Evolutionary conservation across 2,797 vertebrate genomes (phyloP), one percentile per base, ranked within the genome.

Genomic region (Staurois parvus): DNA sequence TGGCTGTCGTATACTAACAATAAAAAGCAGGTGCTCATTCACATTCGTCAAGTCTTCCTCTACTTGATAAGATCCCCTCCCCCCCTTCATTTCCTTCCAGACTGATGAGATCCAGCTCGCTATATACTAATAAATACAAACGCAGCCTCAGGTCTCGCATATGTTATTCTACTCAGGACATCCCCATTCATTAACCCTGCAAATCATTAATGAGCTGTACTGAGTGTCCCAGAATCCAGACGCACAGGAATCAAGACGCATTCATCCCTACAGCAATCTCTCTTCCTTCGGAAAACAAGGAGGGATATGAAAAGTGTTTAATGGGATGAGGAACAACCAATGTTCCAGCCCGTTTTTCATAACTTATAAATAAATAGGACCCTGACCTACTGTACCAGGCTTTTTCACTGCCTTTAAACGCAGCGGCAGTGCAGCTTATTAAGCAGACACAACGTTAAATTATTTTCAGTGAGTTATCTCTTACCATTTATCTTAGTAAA

Each of bases 401-500:
- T 21, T 40, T 29, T 72, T 32, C 30, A 59, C 1, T 59, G 19
- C 69, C 69, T 28, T 40, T 72, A 81, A 81, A 81, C 34, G 26
- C 30, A 62, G 79, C 30, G 68, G 21, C 59, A 62, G 59, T 29
- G 79, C 52, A 40, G 79, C 72, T 72, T 73, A 81, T 59, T 81
- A 73, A 81, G 66, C 32, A 73, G 79, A 72, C 79, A 81, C 48
- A 81, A 64, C 72, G 52, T 26, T 81, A 81, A 81, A 81, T 73
- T 81, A 64, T 81, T 72, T 81, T 81, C 69, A 19, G 52, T 17
- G 32, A 62, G 73, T 81, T 81, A 72, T 81, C 79, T 40, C 69
- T 81, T 70, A 73, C 79, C 79, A 81, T 81, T 81, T 73, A 73
- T 81, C 79, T 72, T 72, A 13, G 79, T 72, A 81, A 81, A 81